Conservation (phyloP, 2,888 invertebrate species). For the Drosophila diplacantha region DNA sequence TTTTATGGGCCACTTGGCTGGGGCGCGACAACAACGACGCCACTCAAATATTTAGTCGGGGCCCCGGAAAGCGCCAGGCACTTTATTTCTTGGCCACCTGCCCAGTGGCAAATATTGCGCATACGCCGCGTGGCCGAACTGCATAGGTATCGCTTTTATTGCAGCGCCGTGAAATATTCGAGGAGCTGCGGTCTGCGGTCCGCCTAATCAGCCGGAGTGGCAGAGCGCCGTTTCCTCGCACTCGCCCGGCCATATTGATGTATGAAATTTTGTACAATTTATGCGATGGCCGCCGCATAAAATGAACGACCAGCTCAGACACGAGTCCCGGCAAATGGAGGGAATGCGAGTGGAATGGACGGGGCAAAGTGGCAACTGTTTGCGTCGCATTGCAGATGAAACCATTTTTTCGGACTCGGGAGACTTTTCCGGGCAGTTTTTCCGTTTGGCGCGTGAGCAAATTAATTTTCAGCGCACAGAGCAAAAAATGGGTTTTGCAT, state of each 20-base stretch:
- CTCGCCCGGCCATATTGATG: slow-evolving; percentile 49
- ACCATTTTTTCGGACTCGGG: slow-evolving; percentile 51
- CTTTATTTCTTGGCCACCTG: slow-evolving; percentile 40
- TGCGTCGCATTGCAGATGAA: slow-evolving; percentile 69
- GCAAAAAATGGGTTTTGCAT: slow-evolving; percentile 38
- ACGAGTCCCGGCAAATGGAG: slow-evolving; percentile 34
- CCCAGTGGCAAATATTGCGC: slow-evolving; percentile 48
- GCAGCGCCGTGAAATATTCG: slow-evolving; percentile 36
- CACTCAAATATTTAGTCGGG: slow-evolving; percentile 37
- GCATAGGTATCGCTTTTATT: slow-evolving; percentile 36
- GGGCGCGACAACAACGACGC: slow-evolving; percentile 28
- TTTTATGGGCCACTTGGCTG: slow-evolving; percentile 45
- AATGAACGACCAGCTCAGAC: slow-evolving; percentile 55
- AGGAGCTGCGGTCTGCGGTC: slow-evolving; percentile 22
- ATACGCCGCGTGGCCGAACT: slow-evolving; percentile 55
- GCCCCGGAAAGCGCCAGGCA: slow-evolving; percentile 12
- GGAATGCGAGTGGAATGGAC: neutral
- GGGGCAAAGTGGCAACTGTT: slow-evolving; percentile 39
- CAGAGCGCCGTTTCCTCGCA: slow-evolving; percentile 18
- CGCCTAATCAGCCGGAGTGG: slow-evolving; percentile 45
- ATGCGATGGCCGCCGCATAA: slow-evolving; percentile 55
- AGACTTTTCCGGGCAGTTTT: slow-evolving; percentile 37
- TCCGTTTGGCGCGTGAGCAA: slow-evolving; percentile 67
- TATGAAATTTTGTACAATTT: slow-evolving; percentile 65
- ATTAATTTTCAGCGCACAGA: slow-evolving; percentile 63